Percentiles rank a stretch among this genome's conserved stretches.
Conservation (phyloP, 2,113 vertebrate genomes). For the Rissa tridactyla region DNA sequence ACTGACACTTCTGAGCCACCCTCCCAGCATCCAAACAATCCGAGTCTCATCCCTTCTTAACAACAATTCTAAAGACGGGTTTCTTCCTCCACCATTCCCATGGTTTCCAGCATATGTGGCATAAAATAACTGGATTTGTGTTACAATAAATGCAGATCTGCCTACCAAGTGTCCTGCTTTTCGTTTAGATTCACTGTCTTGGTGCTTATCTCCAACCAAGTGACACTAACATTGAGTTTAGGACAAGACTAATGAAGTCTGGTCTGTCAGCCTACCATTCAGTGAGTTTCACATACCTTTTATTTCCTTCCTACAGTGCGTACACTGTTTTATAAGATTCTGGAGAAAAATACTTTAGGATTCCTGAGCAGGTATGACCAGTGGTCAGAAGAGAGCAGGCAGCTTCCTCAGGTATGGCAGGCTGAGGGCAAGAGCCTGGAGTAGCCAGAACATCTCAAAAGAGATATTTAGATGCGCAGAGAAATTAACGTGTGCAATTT, state of each 20-base stretch:
- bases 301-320: background rate
- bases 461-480: background rate
- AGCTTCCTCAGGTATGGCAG: background rate
- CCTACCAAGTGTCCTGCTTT: background rate
- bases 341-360: background rate
- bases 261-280: background rate
- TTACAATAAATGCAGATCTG: background rate
- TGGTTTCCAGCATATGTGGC: background rate
- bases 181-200: background rate
- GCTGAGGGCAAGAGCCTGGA: background rate
- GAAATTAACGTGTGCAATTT: background rate
- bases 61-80: background rate
- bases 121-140: background rate
- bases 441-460: background rate
- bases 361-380: background rate
- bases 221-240: background rate
- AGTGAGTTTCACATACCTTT: background rate
- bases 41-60: background rate
- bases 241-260: background rate
- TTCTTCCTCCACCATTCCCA: background rate
- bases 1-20: background rate
- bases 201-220: background rate
- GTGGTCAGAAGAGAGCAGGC: background rate
- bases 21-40: background rate
- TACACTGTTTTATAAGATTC: background rate